These are phyloP conservation scores for Matsumurasca onukii DNA, from an alignment of 1,140 invertebrate species.

Conservation along the genomic window DNA sequence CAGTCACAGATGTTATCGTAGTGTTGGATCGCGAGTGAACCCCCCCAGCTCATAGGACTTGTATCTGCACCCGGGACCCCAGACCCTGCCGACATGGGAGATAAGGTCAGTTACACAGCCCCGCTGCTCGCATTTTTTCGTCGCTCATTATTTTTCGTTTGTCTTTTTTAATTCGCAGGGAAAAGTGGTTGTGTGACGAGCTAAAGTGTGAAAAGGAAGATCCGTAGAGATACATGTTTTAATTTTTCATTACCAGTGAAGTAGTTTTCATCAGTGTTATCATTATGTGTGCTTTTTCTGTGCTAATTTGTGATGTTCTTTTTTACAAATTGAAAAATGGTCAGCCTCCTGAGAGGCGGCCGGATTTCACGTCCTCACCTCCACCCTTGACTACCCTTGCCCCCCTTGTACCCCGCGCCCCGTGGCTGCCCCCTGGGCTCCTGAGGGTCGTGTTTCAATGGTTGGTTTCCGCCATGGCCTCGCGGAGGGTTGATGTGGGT, in stretches of 20 bases:
- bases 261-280: neutral
- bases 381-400: no score
- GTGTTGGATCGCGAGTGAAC: neutral
- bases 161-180: neutral
- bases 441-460: no score
- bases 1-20: neutral
- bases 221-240: neutral
- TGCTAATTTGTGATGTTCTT: neutral
- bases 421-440: no score
- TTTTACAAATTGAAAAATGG: no score
- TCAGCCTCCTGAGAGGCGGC: no score
- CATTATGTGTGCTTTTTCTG: neutral
- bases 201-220: neutral
- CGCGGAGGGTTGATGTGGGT: neutral
- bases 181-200: neutral
- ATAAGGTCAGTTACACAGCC: slow-evolving; percentile 25
- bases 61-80: neutral
- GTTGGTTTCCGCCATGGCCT: neutral
- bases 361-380: no score
- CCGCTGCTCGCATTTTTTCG: neutral
- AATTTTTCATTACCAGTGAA: neutral
- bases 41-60: neutral
- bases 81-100: slow-evolving; percentile 15
- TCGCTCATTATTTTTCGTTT: neutral
- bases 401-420: no score